A percentile compares a stretch with the other conserved stretches of the same genome.
These are phyloP conservation scores for Drosophila lutescens DNA, from an alignment of 2,888 invertebrate species.

Conservation along the genomic window DNA sequence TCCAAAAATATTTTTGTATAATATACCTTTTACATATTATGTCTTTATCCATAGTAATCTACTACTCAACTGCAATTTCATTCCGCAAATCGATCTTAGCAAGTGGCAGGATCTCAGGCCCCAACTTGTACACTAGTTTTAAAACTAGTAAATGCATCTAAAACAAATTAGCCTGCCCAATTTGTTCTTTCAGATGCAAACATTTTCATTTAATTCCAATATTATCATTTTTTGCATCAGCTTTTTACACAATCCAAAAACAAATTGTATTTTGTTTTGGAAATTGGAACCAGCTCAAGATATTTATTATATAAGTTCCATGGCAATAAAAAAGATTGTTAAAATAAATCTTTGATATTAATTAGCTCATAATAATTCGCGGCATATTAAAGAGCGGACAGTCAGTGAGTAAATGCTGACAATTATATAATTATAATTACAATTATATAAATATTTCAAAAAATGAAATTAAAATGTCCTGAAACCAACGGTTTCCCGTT, in stretches of 20 bases:
- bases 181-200: slow-evolving; percentile 12
- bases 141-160: slow-evolving; percentile 9
- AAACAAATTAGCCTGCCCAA: slow-evolving; percentile 15
- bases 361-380: no score
- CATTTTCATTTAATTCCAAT: not conserved
- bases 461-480: no score
- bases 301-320: not conserved
- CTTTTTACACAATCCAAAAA: not conserved
- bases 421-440: no score
- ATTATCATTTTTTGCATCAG: not conserved
- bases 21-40: not conserved
- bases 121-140: slow-evolving; percentile 36
- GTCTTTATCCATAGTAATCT: slow-evolving; percentile 60
- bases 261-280: not conserved
- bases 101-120: slow-evolving; percentile 74
- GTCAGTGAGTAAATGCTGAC: no score
- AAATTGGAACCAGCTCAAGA: not conserved
- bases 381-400: no score
- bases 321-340: slow-evolving; percentile 1
- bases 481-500: no score
- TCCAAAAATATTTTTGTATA: not conserved
- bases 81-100: slow-evolving; percentile 71
- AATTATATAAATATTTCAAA: no score
- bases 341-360: no score
- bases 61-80: slow-evolving; percentile 62